Conservation (phyloP, 2,113 vertebrate species). For the Lynx canadensis region DNA sequence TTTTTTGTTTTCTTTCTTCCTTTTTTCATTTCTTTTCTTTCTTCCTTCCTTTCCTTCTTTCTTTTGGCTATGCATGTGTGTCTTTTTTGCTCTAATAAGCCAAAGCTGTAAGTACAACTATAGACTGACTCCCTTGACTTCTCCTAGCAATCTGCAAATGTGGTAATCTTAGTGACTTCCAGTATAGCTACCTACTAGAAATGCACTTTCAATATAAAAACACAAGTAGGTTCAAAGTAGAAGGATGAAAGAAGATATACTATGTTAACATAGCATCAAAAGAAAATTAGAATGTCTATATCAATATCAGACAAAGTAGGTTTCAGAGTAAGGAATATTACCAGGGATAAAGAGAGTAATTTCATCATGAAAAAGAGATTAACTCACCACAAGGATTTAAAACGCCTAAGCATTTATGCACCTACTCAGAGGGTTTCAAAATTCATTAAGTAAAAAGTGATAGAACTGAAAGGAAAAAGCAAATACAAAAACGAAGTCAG, state of each 20-base stretch:
- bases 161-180: no score
- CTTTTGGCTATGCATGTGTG: no score
- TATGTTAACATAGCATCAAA: background rate
- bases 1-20: background rate
- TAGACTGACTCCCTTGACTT: background rate
- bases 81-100: background rate
- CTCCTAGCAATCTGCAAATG: background rate
- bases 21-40: background rate
- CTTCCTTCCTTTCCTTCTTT: background rate
- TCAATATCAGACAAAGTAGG: background rate
- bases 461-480: background rate
- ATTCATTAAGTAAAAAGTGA: background rate
- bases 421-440: background rate
- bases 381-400: background rate
- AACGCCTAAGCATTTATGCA: background rate
- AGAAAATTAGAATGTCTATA: background rate
- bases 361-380: background rate
- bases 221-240: background rate
- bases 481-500: conserved; percentile 19
- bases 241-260: background rate
- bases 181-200: background rate
- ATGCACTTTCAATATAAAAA: background rate
- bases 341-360: background rate
- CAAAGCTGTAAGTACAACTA: background rate
- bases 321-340: background rate